A percentile compares a stretch with the other conserved stretches of the same genome.
Evolutionary conservation across 2,888 invertebrate species (phyloP).

Genomic region (Nemotelus pantherinus): DNA sequence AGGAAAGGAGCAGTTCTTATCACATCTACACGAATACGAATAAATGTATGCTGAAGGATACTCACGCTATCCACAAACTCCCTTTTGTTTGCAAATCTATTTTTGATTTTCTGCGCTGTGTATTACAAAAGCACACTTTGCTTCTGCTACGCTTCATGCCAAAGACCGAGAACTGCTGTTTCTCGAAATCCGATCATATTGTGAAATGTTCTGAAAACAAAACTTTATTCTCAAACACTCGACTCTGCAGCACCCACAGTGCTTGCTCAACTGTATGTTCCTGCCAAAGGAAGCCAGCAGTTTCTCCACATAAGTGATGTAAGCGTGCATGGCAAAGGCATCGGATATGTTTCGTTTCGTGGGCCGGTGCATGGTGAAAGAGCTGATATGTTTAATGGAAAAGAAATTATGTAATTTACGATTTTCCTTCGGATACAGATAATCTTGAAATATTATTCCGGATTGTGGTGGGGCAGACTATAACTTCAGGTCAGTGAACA

Average conservation of each 20-base stretch:
- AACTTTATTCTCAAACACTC: neutral
- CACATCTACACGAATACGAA: neutral
- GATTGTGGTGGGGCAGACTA: constrained; percentile 10
- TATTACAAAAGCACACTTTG: neutral
- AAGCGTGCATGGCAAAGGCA: neutral
- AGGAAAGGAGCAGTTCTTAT: constrained; percentile 6
- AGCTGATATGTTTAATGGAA: constrained; percentile 25
- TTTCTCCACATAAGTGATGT: too few species aligned
- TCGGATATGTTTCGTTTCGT: neutral
- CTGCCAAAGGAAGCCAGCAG: too few species aligned
- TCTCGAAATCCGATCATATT: constrained; percentile 10
- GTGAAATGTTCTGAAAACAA: constrained; percentile 4
- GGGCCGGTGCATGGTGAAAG: constrained; percentile 2
- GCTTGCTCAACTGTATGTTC: neutral
- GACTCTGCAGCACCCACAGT: neutral
- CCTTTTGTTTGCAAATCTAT: constrained; percentile 27
- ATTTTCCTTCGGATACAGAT: constrained; percentile 18
- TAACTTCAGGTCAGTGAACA: constrained; percentile 27
- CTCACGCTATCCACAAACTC: neutral
- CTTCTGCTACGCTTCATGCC: neutral
- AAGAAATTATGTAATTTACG: constrained; percentile 35
- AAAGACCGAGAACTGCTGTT: neutral
- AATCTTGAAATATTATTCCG: constrained; percentile 32
- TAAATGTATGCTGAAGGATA: neutral
- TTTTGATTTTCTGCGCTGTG: constrained; percentile 20